A percentile compares a stretch with the other conserved stretches of the same genome.
Conservation (phyloP, 2,888 invertebrate genomes). For the Calliopum simillimum region DNA sequence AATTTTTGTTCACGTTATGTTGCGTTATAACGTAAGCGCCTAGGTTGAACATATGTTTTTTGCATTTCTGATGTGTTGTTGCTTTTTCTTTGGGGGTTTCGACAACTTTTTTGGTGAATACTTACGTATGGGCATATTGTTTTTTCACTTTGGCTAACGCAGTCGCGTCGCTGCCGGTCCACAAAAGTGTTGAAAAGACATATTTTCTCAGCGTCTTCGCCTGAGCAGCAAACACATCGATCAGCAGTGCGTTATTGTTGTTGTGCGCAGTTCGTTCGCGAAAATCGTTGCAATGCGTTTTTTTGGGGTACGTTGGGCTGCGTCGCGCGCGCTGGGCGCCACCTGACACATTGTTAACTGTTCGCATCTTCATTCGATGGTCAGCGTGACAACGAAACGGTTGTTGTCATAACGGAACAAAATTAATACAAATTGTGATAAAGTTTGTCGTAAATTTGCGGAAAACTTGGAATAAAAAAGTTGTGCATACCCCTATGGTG, state of each 20-base stretch:
- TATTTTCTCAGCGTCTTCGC: slow-evolving; percentile 40
- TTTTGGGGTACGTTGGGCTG: slow-evolving; percentile 16
- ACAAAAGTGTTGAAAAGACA: slow-evolving; percentile 46
- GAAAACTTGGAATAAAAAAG: slow-evolving; percentile 2
- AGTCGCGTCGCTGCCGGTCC: neutral
- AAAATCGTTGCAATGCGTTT: slow-evolving; percentile 28
- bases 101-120: neutral
- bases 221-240: slow-evolving; percentile 30
- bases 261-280: slow-evolving; percentile 31
- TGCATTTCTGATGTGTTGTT: slow-evolving; percentile 8
- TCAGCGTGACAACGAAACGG: slow-evolving; percentile 65
- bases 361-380: slow-evolving; percentile 63
- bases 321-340: slow-evolving; percentile 43
- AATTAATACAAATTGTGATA: neutral
- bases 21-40: slow-evolving; percentile 24
- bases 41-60: slow-evolving; percentile 18
- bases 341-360: slow-evolving; percentile 58
- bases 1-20: neutral
- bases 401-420: slow-evolving; percentile 52
- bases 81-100: slow-evolving; percentile 5
- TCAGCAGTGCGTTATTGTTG: slow-evolving; percentile 27
- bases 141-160: neutral
- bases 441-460: neutral
- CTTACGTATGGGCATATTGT: neutral
- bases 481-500: neutral